Percentiles rank a stretch among this genome's conserved stretches.
Evolutionary conservation across 2,888 invertebrate genomes (phyloP).

Genomic region (Rhagonycha lutea): DNA sequence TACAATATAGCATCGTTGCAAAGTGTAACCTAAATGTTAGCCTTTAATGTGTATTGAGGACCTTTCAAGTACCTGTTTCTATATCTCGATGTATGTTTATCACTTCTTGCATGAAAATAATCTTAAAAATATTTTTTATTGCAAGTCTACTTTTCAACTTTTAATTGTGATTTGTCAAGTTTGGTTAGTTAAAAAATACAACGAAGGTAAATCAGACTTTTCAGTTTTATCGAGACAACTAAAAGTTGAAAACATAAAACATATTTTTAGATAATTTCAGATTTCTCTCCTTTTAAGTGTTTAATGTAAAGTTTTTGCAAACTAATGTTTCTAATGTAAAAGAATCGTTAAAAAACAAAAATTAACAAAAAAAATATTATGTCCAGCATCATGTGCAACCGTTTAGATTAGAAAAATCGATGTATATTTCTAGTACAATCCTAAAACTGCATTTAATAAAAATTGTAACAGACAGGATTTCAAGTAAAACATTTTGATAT

Average conservation of each 20-base stretch:
- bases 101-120: conserved; percentile 28
- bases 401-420: conserved; percentile 31
- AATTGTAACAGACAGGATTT: not conserved
- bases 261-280: conserved; percentile 21
- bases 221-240: conserved; percentile 5
- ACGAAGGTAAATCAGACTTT: conserved; percentile 9
- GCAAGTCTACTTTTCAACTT: conserved; percentile 3
- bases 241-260: conserved; percentile 8
- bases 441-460: conserved; percentile 24
- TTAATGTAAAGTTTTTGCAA: conserved; percentile 24
- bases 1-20: conserved; percentile 26
- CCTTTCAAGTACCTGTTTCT: conserved; percentile 36
- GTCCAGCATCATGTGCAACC: conserved; percentile 29
- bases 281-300: conserved; percentile 25
- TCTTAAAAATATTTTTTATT: conserved; percentile 13
- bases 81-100: conserved; percentile 27
- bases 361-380: conserved; percentile 25
- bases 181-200: conserved; percentile 9
- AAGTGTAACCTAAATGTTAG: conserved; percentile 29
- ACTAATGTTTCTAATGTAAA: conserved; percentile 24
- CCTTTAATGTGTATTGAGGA: conserved; percentile 31
- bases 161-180: conserved; percentile 3
- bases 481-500: not conserved
- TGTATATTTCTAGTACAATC: conserved; percentile 29
- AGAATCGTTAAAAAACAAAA: conserved; percentile 18